Percentiles rank a stretch among this genome's conserved stretches.
Evolutionary conservation across 2,113 vertebrate genomes (phyloP).

Genomic region (Bombycilla garrulus): DNA sequence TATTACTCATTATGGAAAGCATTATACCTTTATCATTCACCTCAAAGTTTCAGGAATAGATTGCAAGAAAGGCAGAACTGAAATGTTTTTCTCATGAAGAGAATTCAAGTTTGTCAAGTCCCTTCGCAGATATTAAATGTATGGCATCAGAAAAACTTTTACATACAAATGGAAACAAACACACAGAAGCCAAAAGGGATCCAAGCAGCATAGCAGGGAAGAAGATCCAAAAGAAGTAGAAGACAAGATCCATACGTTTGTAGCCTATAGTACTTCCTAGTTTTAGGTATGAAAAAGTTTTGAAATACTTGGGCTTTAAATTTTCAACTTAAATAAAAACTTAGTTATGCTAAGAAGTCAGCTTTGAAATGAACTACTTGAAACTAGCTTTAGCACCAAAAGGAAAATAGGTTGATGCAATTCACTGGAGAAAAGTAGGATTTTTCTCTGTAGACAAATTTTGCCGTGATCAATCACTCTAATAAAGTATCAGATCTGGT

Average conservation of each 20-base stretch:
- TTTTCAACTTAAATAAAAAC: background rate
- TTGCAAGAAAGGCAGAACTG: background rate
- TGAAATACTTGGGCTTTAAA: background rate
- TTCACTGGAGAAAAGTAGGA: background rate
- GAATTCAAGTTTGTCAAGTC: background rate
- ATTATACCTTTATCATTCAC: background rate
- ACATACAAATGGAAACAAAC: background rate
- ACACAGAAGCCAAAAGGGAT: background rate
- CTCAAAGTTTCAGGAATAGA: constrained; percentile 9
- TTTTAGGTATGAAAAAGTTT: background rate
- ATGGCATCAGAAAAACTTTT: background rate
- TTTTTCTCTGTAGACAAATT: constrained; percentile 14
- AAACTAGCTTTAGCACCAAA: constrained; percentile 11
- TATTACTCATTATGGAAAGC: background rate
- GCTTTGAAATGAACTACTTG: background rate
- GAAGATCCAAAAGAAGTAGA: background rate
- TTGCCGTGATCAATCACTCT: background rate
- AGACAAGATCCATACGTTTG: background rate
- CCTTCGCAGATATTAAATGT: background rate
- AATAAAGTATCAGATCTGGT: constrained; percentile 3
- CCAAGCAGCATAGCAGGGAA: background rate
- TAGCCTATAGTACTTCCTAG: background rate
- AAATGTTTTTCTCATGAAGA: background rate
- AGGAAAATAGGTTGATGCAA: constrained; percentile 3
- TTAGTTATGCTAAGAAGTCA: background rate